Evolutionary conservation across 1,140 invertebrate genomes (phyloP), one percentile per base, ranked within the genome.

Genomic region (Thalassaphorura encarpata): DNA sequence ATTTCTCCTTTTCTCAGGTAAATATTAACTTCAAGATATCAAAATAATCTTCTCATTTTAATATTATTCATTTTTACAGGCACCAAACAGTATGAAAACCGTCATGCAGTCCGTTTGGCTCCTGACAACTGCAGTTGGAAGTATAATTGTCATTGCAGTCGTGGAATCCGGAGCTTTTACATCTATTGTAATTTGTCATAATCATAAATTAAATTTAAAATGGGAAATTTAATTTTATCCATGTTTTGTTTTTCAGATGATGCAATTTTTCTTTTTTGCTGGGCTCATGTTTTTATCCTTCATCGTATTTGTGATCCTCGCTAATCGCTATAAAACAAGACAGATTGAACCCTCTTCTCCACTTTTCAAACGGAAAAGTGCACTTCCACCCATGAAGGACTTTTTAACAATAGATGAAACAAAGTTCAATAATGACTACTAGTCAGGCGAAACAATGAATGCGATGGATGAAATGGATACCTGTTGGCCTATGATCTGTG

Each of bases 31-130:
- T 43, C 21, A 16, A 27, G 16, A 0, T 75, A 16, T 8, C 5
- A 43, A 43, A 13, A 15, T 43, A 15, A 6, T 21, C n/a, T 15
- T 8, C 16, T 4, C 23, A 29, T 29, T 4, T 33, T 36, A 31
- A 50, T 31, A 50, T n/a, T 33, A 21, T 52, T 3, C 36, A 15
- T 52, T 4, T 29, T 26, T 53, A 3, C 16, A 55, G 46, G 54
- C 54, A 1, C 54, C 54, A 4, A 18, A 16, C 1, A 48, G 43
- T 33, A 55, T 55, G 54, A 55, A 55, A 41, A 23, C 54, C 0
- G 79, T 97, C 1, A 70, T 98, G 24, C 84, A 89, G 68, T 89
- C 93, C 4, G 78, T 80, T 2, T 97, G 89, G 87, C 75, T 94
- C 27, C 69, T 97, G 0, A 93, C 90, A 0, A 84, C 85, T 13